A percentile compares a stretch with the other conserved stretches of the same genome.
These are phyloP conservation scores for Planiliza haematocheilus DNA, from an alignment of 2,113 vertebrate genomes.

Conservation along the genomic window DNA sequence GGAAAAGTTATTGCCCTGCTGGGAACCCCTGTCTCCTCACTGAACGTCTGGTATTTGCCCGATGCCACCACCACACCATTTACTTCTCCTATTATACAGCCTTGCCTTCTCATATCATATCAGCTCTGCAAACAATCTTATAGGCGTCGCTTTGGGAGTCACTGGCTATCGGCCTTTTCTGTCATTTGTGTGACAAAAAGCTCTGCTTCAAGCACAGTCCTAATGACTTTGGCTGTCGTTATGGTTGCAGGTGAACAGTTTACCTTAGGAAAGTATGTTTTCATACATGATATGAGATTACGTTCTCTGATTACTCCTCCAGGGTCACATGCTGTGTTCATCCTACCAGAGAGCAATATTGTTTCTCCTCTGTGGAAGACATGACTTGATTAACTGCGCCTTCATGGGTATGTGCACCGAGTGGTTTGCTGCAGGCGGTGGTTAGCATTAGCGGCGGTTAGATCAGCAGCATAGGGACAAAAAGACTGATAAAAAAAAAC, in stretches of 20 bases:
- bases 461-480: neutral
- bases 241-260: neutral
- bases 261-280: neutral
- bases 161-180: neutral
- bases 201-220: neutral
- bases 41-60: too few species aligned
- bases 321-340: neutral
- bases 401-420: constrained; percentile 16
- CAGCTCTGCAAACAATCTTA: too few species aligned
- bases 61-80: too few species aligned
- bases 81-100: too few species aligned
- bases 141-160: too few species aligned
- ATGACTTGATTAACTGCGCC: constrained; percentile 44
- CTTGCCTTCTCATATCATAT: too few species aligned
- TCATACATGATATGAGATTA: neutral
- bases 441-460: constrained; percentile 4
- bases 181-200: neutral
- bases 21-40: too few species aligned
- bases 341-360: neutral
- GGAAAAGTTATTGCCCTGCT: too few species aligned
- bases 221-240: neutral
- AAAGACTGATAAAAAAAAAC: constrained; percentile 23
- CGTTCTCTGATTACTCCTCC: neutral
- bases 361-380: neutral
- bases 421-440: constrained; percentile 25